Evolutionary conservation across 1,140 invertebrate species (phyloP), one percentile per base, ranked within the genome.

Genomic region (Helicorthomorpha holstii): DNA sequence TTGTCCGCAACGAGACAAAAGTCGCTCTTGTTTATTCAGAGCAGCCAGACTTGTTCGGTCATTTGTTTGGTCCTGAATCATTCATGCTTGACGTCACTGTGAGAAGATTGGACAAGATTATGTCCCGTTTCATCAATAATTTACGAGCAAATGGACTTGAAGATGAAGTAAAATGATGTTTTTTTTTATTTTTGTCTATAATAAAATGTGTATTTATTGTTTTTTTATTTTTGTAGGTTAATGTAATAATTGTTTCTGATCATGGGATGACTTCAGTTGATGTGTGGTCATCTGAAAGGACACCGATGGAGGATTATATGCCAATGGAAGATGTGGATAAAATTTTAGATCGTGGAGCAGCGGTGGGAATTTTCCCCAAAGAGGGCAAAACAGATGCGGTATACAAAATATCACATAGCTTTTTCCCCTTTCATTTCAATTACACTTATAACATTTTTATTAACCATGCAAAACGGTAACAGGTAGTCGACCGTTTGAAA

Each of bases 211-310:
- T 25, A 4, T 27, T 14, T 48, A 16, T 24, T 14, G 4, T 48
- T 27, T 7, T 48, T 27, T 48, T 22, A 14, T 45, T 19, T 45
- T 21, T 45, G 4, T 19, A 48, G 62, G 63, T 71, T n/a, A 67
- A 71, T 59, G 54, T 72, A 22, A 58, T 72, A 21, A 63, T 73
- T 24, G 50, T 70, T n/a, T 67, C 68, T 38, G 71, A 73, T 53
- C 70, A 72, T 57, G 70, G 71, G 23, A 70, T 70, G 67, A 63
- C 64, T n/a, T 44, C 55, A 24, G 60, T 65, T 7, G 59, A 58
- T 10, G 54, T 50, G 1, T 52, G 48, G 4, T 55, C 59, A 23
- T 55, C 59, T 2, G 46, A 22, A 1, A 55, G 55, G 3, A 58
- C 69, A 4, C 56, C 64, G 48, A 54, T 71, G 3, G 60, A 61